Conservation (phyloP, 2,888 invertebrate species). For the Darwinula stevensoni region DNA sequence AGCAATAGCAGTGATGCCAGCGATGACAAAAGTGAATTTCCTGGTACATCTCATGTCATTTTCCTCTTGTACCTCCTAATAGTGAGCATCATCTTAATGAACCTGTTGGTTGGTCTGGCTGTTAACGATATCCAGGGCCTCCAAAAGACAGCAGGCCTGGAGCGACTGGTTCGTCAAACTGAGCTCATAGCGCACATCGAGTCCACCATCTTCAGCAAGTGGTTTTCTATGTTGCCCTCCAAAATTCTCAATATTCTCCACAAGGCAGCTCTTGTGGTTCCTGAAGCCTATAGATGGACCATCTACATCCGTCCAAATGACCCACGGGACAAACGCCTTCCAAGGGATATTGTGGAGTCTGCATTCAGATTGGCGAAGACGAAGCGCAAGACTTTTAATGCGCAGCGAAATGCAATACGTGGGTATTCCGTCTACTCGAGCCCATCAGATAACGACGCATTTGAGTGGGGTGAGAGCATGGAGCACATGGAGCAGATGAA, state of each 20-base stretch:
- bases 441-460: no score
- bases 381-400: no score
- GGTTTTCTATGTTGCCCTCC: constrained; percentile 27
- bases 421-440: no score
- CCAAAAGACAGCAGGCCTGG: constrained; percentile 29
- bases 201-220: constrained; percentile 39
- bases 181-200: constrained; percentile 51
- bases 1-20: no score
- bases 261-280: constrained; percentile 22
- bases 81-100: constrained; percentile 50
- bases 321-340: constrained; percentile 41
- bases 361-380: not conserved
- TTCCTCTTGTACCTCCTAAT: constrained; percentile 43
- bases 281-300: constrained; percentile 18
- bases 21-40: constrained; percentile 18
- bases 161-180: constrained; percentile 46
- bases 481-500: no score
- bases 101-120: constrained; percentile 50
- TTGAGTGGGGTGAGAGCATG: no score
- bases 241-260: constrained; percentile 22
- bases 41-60: constrained; percentile 40
- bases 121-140: constrained; percentile 37
- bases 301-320: constrained; percentile 51
- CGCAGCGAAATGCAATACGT: no score
- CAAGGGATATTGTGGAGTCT: constrained; percentile 35